A percentile compares a stretch with the other conserved stretches of the same genome.
phyloP scores from a whole-genome alignment of 1,140 invertebrate species.

The Eriocheir sinensis region DNA sequence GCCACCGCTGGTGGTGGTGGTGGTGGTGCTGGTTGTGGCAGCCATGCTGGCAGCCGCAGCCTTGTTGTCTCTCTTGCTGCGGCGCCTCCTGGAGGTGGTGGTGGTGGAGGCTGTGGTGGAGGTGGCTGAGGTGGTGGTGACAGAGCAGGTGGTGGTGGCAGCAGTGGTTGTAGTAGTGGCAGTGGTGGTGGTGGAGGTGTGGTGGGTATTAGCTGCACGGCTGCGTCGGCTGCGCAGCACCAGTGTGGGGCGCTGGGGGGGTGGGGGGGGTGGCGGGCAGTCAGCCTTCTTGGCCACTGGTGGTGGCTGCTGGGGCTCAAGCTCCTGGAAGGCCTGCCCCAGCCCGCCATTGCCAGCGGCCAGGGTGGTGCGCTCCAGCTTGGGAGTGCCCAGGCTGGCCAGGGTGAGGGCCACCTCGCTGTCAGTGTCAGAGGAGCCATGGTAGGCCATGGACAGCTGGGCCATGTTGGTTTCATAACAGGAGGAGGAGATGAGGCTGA shows the following conservation, averaged over 20 bases:
- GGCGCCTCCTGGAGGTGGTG: background rate
- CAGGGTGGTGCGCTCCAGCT: constrained; percentile 54
- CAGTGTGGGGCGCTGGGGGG: constrained; percentile 66
- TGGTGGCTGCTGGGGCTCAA: background rate
- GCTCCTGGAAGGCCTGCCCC: background rate
- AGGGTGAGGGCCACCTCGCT: constrained; percentile 78
- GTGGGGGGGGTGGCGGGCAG: background rate
- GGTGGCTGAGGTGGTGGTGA: background rate
- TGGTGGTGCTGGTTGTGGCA: background rate
- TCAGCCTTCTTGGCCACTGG: background rate
- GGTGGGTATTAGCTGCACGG: constrained; percentile 43
- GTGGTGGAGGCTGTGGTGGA: background rate
- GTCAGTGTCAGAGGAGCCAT: constrained; percentile 75
- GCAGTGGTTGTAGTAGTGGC: background rate
- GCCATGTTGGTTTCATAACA: constrained; percentile 76
- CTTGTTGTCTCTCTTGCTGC: background rate
- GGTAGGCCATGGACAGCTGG: constrained; percentile 70
- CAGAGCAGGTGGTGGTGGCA: background rate
- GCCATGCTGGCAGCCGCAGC: background rate
- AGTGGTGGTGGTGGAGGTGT: background rate
- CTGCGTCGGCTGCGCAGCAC: constrained; percentile 74
- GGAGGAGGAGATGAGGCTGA: constrained; percentile 73
- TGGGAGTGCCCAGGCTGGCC: constrained; percentile 77
- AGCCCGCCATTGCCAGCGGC: background rate
- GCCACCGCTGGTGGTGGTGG: background rate